Evolutionary conservation across 1,140 invertebrate genomes (phyloP).

Genomic region (Antheraea pernyi): DNA sequence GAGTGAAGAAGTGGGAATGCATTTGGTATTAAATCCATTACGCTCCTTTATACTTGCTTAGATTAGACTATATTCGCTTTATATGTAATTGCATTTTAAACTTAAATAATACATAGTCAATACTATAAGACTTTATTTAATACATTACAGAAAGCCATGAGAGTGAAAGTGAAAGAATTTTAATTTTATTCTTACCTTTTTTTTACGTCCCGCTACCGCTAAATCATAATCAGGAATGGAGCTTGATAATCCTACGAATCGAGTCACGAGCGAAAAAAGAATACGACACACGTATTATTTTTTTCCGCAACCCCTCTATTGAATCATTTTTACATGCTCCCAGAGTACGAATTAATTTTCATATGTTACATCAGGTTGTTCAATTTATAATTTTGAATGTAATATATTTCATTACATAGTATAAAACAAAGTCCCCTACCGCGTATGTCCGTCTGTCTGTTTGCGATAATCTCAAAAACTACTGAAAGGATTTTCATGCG

Average conservation of each 20-base stretch:
- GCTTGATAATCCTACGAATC: conserved; percentile 40
- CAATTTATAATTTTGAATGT: not conserved
- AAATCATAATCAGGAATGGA: conserved; percentile 60
- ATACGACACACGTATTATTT: conserved; percentile 52
- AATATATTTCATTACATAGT: not conserved
- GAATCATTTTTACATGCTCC: conserved; percentile 29
- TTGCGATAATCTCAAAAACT: no score
- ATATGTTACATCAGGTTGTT: not conserved
- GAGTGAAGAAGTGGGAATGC: no score
- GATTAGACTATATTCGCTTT: no score
- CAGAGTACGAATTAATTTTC: not conserved
- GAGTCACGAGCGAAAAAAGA: conserved; percentile 35
- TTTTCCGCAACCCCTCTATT: conserved; percentile 35
- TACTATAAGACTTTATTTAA: no score
- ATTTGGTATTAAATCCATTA: no score
- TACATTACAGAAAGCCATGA: no score
- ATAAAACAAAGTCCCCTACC: no score
- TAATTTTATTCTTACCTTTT: conserved; percentile 56
- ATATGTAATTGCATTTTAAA: no score
- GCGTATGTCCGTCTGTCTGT: no score
- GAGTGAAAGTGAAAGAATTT: conserved; percentile 31
- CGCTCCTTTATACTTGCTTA: no score
- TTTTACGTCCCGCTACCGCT: conserved; percentile 47
- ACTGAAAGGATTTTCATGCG: no score
- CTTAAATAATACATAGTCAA: no score